Base-by-base conservation (phyloP, 1,140 invertebrate species). In the Pseudomyrmex gracilis region DNA sequence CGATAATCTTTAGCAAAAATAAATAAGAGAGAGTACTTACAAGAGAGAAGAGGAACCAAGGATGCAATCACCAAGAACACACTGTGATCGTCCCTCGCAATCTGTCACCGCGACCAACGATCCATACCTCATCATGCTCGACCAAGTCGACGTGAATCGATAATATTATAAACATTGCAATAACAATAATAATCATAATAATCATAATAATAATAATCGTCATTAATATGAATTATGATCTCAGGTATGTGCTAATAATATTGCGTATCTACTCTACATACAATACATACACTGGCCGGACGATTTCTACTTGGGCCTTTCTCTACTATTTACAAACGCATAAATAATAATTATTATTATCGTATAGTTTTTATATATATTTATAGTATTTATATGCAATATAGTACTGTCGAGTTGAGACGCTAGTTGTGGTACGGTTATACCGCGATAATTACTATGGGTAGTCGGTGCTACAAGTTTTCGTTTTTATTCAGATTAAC, bases 271-370 rank as follows among this genome's bases (percentile, higher is more conserved):
- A 94, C 90, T 93, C 93, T 94, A 94, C 93, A 92, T 94, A 94
- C 94, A 94, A 91, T 94, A 94, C 94, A 94, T 94, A 94, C 94
- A 94, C 90, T 93, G 92, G 88, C 89, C 91, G 92, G 91, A 90
- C 90, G 89, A 70, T 71, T 80, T 57, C 87, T 89, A 89, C 73
- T 88, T 88, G 71, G 89, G 90, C 90, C 90, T 80, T 90, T 91
- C 88, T 91, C 94, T 94, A 94, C 92, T 94, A 94, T 94, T 94
- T 94, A 94, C 94, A 94, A 94, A 94, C 92, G 92, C 93, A 94
- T 94, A 94, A 94, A 94, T 94, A 94, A 94, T 94, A 92, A 93
- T 91, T 92, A 91, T 94, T 93, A 90, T 92, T 90, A 87, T 73
- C 80, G 77, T 92, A 87, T 91, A 91, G 90, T 89, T 91, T 92